Evolutionary conservation across 2,113 vertebrate genomes (phyloP), one percentile per base, ranked within the genome.

Genomic region (Chrysemys picta): DNA sequence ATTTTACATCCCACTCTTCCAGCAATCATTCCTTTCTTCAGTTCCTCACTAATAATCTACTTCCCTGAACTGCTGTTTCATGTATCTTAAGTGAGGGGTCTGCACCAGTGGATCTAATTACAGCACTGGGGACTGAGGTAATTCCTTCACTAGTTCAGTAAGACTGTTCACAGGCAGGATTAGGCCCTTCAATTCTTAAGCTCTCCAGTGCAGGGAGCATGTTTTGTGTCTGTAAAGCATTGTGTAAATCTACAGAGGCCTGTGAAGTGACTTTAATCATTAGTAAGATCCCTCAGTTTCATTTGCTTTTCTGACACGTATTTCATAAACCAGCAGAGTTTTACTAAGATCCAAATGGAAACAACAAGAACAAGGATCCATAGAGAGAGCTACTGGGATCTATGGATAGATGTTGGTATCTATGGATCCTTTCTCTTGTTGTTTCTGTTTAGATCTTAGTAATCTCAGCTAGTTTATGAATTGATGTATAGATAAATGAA

Each of bases 1-100:
- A 78, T 52, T 93, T 93, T 79, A 72, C 84, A 87, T 72, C 29
- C 89, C 56, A 84, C 49, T 16, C 59, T 91, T 93, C 88, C 53
- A 88, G 53, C 2, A 31, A 84, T 97, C 57, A 82, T 53, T 82
- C 38, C 38, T 47, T 65, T 5, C 21, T 75, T 54, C 50, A 38
- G 45, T 59, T 80, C 27, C 35, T 65, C 57, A 14, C 35, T 81
- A 88, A 81, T 50, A 81, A 89, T 89, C 19, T 11, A 17, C 56
- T 42, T 45, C 54, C 31, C 29, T 49, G 62, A 75, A 42, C 62
- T 56, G 19, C 17, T 10, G 11, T 31, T 42, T 49, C 27, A 19
- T 76, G 21, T 56, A 47, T 47, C 16, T 19, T n/a, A 54, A 27
- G 16, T 17, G n/a, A n/a, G 65, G 31, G 16, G 27, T 85, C 52